Evolutionary conservation across 1,140 invertebrate genomes (phyloP).

Genomic region (Atta cephalotes): DNA sequence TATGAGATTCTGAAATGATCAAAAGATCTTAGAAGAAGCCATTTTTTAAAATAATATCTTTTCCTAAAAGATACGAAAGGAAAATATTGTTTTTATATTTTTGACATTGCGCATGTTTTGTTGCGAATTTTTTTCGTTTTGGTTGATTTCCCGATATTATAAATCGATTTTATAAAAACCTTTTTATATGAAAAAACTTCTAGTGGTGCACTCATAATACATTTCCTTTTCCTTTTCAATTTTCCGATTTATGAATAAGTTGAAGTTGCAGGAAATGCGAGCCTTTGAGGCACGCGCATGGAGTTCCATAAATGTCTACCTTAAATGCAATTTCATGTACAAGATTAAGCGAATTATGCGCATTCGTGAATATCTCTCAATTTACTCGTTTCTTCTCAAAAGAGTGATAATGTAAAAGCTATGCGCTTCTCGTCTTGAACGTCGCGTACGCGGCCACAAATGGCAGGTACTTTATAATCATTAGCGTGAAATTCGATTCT

Average conservation of each 20-base stretch:
- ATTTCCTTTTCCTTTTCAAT: background rate
- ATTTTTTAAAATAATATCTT: background rate
- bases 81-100: background rate
- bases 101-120: background rate
- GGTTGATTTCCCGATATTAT: background rate
- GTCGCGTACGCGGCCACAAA: constrained; percentile 7
- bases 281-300: background rate
- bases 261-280: background rate
- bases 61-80: background rate
- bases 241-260: background rate
- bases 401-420: constrained; percentile 12
- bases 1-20: background rate
- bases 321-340: background rate
- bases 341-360: background rate
- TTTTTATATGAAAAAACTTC: background rate
- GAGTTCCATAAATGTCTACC: background rate
- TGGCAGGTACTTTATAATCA: constrained; percentile 34
- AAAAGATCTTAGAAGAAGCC: background rate
- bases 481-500: constrained; percentile 53
- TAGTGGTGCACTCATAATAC: background rate
- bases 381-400: constrained; percentile 17
- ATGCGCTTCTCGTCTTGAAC: background rate
- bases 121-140: too few relatives aligned
- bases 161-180: background rate
- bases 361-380: background rate